Evolutionary conservation across 2,888 invertebrate species (phyloP), one percentile per base, ranked within the genome.

Genomic region (Erebia epiphron): DNA sequence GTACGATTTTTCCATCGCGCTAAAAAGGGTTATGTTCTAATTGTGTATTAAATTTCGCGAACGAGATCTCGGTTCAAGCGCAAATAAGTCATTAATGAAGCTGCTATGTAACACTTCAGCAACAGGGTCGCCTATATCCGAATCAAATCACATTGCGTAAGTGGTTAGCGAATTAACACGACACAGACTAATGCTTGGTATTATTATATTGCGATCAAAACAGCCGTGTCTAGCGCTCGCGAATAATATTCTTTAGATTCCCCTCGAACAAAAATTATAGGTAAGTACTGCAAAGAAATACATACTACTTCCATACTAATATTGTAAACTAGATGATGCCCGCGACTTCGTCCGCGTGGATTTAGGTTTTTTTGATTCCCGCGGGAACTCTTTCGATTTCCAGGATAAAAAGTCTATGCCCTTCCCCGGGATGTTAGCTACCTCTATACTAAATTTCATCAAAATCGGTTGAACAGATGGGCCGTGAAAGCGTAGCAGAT

Each of bases 141-240:
- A 50, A n/a, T 26, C 63, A 63, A 64, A 64, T 18, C n/a, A 64
- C 52, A 18, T 63, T 64, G 64, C 54, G 54, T 64, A 63, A 63
- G 63, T 63, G 9, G 21, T 35, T 35, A 63, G 26, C 50, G 13
- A 64, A 64, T 35, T 26, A 41, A 52, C 64, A 64, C 18, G 64
- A 64, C 64, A 41, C 21, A 3, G 16, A 63, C 11, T 49, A 63
- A 67, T 50, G 67, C 26, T 14, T 43, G 63, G 50, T 57, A 63
- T 56, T 62, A 67, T 50, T 50, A 54, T 18, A 63, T 64, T 54
- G 35, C 10, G 52, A 43, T 43, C 43, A 16, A 16, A 41, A 26
- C 58, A 14, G 58, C 41, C 10, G 9, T 54, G 54, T 57, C 21
- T 57, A 57, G 18, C 18, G n/a, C 54, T 54, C 16, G 54, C 10